These are phyloP conservation scores for Eutolmus rufibarbis DNA, from an alignment of 2,888 invertebrate species.

Conservation along the genomic window DNA sequence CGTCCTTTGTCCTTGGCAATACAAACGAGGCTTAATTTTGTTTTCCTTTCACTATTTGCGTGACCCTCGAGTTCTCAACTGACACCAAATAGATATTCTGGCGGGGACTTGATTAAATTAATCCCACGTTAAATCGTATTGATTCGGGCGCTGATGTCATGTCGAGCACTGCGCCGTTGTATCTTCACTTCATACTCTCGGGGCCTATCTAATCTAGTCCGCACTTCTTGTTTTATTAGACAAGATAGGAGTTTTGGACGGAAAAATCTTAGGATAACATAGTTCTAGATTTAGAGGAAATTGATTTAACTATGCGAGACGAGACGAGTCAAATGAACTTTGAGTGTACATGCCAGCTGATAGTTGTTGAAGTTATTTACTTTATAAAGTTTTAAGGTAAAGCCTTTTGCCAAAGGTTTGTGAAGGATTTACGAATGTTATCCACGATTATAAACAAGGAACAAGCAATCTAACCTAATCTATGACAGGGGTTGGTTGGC, in stretches of 20 bases:
- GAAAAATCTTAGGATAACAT: background rate
- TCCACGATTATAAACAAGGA: background rate
- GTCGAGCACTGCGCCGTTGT: background rate
- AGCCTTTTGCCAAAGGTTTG: background rate
- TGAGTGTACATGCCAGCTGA: background rate
- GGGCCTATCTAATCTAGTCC: background rate
- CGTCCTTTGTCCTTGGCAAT: background rate
- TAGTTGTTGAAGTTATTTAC: background rate
- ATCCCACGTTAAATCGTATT: conserved; percentile 17
- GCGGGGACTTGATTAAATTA: conserved; percentile 26
- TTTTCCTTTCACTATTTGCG: conserved; percentile 28
- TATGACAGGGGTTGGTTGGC: too few relatives aligned
- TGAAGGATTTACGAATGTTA: background rate
- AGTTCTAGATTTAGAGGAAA: background rate
- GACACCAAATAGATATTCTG: background rate
- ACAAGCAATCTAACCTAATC: background rate
- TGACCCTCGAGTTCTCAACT: background rate
- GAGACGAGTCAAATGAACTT: background rate
- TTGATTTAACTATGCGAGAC: background rate
- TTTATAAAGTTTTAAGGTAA: background rate
- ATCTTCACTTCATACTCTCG: background rate
- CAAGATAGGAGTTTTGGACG: background rate
- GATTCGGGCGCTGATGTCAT: background rate
- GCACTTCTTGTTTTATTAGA: background rate
- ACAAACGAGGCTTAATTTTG: background rate